phyloP scores from a whole-genome alignment of 2,888 invertebrate genomes.

The Clistopyga incitator region DNA sequence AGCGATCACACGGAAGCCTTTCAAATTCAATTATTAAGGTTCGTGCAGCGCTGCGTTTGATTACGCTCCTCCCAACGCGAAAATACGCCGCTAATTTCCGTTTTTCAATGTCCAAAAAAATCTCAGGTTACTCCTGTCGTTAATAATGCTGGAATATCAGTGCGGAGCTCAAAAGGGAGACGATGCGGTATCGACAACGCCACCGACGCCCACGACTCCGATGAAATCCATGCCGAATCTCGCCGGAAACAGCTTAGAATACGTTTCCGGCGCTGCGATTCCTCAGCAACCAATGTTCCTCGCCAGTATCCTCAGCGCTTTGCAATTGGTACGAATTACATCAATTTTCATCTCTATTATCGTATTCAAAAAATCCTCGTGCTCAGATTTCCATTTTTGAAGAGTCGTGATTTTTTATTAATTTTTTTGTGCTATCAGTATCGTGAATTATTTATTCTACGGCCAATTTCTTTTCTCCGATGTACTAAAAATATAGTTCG shows the following conservation, averaged over 20 bases:
- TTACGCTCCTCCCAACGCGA: not conserved
- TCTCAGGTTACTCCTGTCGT: constrained; percentile 87
- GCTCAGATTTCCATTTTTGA: no score
- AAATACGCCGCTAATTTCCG: not conserved
- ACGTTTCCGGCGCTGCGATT: constrained; percentile 88
- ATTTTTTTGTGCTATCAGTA: no score
- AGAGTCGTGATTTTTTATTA: no score
- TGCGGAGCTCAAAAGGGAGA: constrained; percentile 86
- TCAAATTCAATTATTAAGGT: constrained; percentile 88
- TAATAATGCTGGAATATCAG: constrained; percentile 91
- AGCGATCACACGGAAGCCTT: constrained; percentile 89
- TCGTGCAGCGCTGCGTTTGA: constrained; percentile 56
- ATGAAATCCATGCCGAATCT: constrained; percentile 77
- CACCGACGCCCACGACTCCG: constrained; percentile 77
- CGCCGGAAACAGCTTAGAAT: constrained; percentile 85
- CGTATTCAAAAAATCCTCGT: not conserved
- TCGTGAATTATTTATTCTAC: no score
- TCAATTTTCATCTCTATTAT: not conserved
- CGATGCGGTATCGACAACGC: constrained; percentile 74
- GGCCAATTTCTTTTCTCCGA: no score
- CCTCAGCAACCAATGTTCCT: constrained; percentile 94
- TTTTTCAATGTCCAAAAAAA: not conserved
- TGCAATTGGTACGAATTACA: constrained; percentile 85
- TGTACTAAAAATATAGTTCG: no score
- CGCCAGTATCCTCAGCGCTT: constrained; percentile 90